These are phyloP conservation scores for Lasioglossum malachurum DNA, from an alignment of 2,888 invertebrate species.

Conservation along the genomic window DNA sequence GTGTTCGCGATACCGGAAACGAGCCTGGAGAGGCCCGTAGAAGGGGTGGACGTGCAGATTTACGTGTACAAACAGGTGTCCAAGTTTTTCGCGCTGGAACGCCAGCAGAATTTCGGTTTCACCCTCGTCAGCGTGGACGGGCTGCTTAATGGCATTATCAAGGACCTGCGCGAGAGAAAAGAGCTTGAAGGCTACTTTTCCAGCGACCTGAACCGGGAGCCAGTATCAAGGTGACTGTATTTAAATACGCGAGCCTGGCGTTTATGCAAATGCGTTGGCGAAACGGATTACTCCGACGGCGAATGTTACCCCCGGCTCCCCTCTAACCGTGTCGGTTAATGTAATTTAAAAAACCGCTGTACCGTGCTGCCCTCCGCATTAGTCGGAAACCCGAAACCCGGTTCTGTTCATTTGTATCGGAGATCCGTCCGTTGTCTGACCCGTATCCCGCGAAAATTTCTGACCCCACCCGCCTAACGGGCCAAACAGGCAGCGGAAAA, in stretches of 20 bases:
- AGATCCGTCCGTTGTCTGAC: constrained; percentile 16
- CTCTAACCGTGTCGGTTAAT: neutral
- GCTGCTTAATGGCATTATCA: constrained; percentile 77
- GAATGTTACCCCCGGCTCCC: constrained; percentile 24
- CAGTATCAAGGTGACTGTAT: constrained; percentile 76
- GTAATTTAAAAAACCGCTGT: constrained; percentile 55
- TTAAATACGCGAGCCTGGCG: constrained; percentile 51
- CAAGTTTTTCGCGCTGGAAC: constrained; percentile 73
- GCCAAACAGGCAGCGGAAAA: neutral
- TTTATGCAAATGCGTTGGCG: constrained; percentile 51
- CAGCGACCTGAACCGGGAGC: constrained; percentile 71
- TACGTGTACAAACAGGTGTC: constrained; percentile 74
- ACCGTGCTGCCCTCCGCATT: constrained; percentile 17
- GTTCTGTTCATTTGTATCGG: constrained; percentile 37
- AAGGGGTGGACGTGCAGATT: constrained; percentile 71
- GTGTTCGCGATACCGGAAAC: constrained; percentile 75
- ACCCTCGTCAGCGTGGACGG: constrained; percentile 70
- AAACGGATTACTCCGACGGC: constrained; percentile 49
- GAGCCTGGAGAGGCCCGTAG: constrained; percentile 57
- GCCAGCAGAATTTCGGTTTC: constrained; percentile 70
- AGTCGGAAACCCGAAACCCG: neutral
- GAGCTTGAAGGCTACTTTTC: constrained; percentile 71
- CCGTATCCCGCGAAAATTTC: constrained; percentile 15
- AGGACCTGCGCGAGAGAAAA: constrained; percentile 73
- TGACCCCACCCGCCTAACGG: neutral